phyloP scores from a whole-genome alignment of 1,140 invertebrate genomes.

The Calycopis cecrops region DNA sequence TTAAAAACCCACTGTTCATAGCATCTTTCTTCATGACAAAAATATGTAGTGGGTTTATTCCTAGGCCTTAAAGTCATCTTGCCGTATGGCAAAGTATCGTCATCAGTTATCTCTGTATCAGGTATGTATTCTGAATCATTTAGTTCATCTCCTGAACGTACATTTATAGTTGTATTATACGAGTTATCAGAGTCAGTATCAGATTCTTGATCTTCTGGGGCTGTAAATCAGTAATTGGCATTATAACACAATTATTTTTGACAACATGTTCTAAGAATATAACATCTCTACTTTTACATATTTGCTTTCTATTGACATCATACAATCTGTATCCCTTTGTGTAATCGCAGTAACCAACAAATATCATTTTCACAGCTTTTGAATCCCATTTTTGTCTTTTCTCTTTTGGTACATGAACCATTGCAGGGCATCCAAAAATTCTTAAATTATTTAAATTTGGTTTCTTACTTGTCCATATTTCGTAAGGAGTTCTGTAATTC shows the following conservation, averaged over 20 bases:
- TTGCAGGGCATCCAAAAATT: conserved; percentile 30
- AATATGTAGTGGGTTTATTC: conserved; percentile 18
- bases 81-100: conserved; percentile 13
- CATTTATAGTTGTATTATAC: too few relatives aligned
- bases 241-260: conserved; percentile 18
- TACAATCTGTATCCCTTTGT: conserved; percentile 24
- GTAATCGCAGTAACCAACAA: conserved; percentile 23
- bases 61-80: conserved; percentile 24
- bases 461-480: conserved; percentile 22
- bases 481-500: conserved; percentile 21
- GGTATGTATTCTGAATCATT: conserved; percentile 21
- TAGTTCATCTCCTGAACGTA: conserved; percentile 13
- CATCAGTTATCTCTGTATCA: conserved; percentile 9
- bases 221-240: conserved; percentile 8
- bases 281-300: conserved; percentile 17
- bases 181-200: conserved; percentile 11
- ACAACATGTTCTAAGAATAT: conserved; percentile 13
- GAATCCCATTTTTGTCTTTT: conserved; percentile 28
- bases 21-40: conserved; percentile 22
- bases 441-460: conserved; percentile 25
- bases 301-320: conserved; percentile 19
- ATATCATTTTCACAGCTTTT: conserved; percentile 27
- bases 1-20: conserved; percentile 19
- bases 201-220: conserved; percentile 9
- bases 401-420: conserved; percentile 30